Percentiles rank a stretch among this genome's conserved stretches.
Evolutionary conservation across 2,888 invertebrate genomes (phyloP).

Genomic region (Eupithecia subfuscata): DNA sequence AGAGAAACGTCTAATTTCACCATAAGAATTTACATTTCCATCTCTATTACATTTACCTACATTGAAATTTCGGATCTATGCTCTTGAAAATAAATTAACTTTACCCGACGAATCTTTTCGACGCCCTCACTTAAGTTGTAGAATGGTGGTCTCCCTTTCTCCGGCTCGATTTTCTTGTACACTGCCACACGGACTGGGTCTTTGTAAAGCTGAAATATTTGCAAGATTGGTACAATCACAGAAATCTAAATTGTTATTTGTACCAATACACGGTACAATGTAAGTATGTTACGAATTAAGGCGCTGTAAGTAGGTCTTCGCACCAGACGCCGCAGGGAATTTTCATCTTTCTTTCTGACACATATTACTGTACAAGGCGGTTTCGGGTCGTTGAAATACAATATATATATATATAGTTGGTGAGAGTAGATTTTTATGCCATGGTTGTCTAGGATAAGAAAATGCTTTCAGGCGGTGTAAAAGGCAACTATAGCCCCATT

Average conservation of each 20-base stretch:
- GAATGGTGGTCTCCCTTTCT: conserved; percentile 63
- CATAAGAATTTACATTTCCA: neutral
- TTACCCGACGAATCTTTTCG: conserved; percentile 67
- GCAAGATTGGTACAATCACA: neutral
- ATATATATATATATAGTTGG: no score
- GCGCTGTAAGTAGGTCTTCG: no score
- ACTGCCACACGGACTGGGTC: conserved; percentile 64
- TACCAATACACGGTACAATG: no score
- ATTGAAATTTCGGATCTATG: neutral
- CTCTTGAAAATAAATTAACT: neutral
- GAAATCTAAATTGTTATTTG: no score
- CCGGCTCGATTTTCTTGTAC: conserved; percentile 64
- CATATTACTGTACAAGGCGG: no score
- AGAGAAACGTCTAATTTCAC: neutral
- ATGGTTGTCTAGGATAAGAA: no score
- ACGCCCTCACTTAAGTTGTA: conserved; percentile 70
- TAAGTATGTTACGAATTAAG: no score
- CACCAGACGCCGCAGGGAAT: no score
- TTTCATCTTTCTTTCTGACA: no score
- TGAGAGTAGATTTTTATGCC: no score
- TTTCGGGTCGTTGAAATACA: no score
- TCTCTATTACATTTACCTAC: neutral
- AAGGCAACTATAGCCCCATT: neutral
- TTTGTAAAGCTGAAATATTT: conserved; percentile 45
- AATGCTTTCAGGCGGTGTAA: no score